Evolutionary conservation across 1,140 invertebrate species (phyloP), one percentile per base, ranked within the genome.

Genomic region (Elymnias hypermnestra): DNA sequence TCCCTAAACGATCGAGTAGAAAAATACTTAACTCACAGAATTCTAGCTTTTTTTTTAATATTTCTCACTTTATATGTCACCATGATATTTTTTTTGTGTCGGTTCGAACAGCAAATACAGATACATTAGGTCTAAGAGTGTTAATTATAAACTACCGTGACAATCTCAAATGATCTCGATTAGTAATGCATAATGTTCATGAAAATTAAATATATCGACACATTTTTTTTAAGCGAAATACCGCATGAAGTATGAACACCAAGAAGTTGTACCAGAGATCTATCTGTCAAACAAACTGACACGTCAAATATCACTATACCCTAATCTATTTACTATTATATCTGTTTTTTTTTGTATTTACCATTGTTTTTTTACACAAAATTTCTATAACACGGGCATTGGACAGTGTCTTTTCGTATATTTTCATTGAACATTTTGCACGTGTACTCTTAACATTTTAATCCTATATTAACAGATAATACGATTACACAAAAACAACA

Each of bases 1-100:
- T 81, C 55, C 76, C 81, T 83, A 79, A 77, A 83, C 72, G 73
- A 84, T 69, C 72, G 66, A 81, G 78, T 84, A 84, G 81, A 84
- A 84, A 84, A 84, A 84, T 84, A 84, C 69, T 71, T 82, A 67
- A 65, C 62, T 78, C 77, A 73, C 75, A 72, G 67, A 77, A 69
- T 71, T 72, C 69, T 78, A 78, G 59, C 74, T 58, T 72, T 56
- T 68, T 75, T 63, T 57, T 48, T 52, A 19, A 18, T 57, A 58
- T 71, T 76, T 76, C 64, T 72, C 69, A 69, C 57, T 63, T 66
- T 57, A 43, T 52, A 60, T 41, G 55, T 61, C 57, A 58, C 65
- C 52, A 60, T 63, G 60, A 64, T 71, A 63, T 71, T 67, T 60
- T 64, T 33, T 50, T 37, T 29, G 26, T 12, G 29, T 68, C 57